Conservation (phyloP, 1,140 invertebrate genomes). For the Trichomalopsis sarcophagae region DNA sequence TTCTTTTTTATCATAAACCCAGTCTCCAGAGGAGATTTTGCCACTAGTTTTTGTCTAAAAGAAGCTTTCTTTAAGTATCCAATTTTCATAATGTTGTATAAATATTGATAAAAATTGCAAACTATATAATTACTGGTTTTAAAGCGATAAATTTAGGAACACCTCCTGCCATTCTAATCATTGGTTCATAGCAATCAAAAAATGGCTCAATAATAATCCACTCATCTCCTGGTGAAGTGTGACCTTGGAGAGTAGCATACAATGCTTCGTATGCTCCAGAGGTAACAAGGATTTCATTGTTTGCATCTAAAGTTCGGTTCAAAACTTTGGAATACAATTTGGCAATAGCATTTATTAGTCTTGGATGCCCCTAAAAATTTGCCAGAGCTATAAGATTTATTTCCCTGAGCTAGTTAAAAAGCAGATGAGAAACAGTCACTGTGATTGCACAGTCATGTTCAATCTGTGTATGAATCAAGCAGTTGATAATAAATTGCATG, state of each 20-base stretch:
- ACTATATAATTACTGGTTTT: slow-evolving; percentile 79
- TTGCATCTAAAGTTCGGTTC: slow-evolving; percentile 84
- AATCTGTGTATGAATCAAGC: not conserved
- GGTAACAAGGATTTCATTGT: slow-evolving; percentile 91
- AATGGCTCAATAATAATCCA: slow-evolving; percentile 99
- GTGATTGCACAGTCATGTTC: slow-evolving; percentile 36
- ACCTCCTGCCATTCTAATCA: slow-evolving; percentile 92
- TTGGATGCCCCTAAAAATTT: slow-evolving; percentile 90
- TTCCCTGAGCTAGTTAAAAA: slow-evolving; percentile 10
- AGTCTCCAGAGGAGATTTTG: slow-evolving; percentile 85
- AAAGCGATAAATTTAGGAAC: slow-evolving; percentile 91
- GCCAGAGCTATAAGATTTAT: not conserved
- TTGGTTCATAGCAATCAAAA: slow-evolving; percentile 98
- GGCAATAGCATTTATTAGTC: slow-evolving; percentile 88
- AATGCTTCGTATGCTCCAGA: slow-evolving; percentile 95
- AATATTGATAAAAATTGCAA: slow-evolving; percentile 23
- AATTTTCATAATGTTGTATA: not conserved
- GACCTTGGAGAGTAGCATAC: slow-evolving; percentile 88
- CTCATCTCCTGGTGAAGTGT: slow-evolving; percentile 90
- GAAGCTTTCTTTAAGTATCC: not conserved
- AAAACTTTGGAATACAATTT: slow-evolving; percentile 91
- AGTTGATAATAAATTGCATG: slow-evolving; percentile 12
- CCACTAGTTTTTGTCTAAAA: slow-evolving; percentile 71
- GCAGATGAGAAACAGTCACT: slow-evolving; percentile 28
- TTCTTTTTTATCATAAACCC: slow-evolving; percentile 90